Evolutionary conservation across 37 sponge, comb jelly and placozoan genomes (phyloP), one percentile per base, ranked within the genome.

Genomic region (Aplysina aerophoba): DNA sequence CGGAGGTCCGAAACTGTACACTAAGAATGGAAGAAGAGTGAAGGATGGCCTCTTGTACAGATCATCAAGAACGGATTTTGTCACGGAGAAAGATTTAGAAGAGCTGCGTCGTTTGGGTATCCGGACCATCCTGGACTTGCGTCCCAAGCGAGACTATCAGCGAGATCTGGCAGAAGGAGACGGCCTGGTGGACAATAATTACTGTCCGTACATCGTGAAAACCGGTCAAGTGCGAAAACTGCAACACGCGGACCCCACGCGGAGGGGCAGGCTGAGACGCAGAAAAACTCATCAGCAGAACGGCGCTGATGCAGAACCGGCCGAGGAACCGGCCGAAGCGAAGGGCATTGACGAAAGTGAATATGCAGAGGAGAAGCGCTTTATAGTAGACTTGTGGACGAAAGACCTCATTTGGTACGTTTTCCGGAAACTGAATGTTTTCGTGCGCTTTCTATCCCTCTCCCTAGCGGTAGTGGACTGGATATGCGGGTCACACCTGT

Each of bases 21-120:
- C 60, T 21, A 68, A 71, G 37, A 38, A 79, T 37, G 92, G 92
- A 0, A 74, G 40, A 19, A 77, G 41, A 38, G 73, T 94, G 15
- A 89, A 86, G 50, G 85, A 91, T 59, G 88, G 90, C 27, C 81
- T 89, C 13, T 75, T 94, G 38, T 94, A 79, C 56, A 82, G 95
- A 20, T 94, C 95, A 30, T 91, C 95, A 33, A 56, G 95, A 0
- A 89, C 92, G 0, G 95, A 94, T 59, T 88, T 87, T 67, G 65
- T 94, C 28, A 91, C 95, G 25, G 82, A 53, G 21, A 56, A 87
- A 55, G 92, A 94, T 21, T 60, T 64, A 35, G 69, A 80, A 15
- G 50, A 55, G 38, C 86, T 94, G 34, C 63, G 30, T 16, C 60
- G 74, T 0, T 68, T 94, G 17, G 92, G 95, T 0, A 90, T 95